phyloP scores from a whole-genome alignment of 2,888 invertebrate species.

The Tiliacea aurago region DNA sequence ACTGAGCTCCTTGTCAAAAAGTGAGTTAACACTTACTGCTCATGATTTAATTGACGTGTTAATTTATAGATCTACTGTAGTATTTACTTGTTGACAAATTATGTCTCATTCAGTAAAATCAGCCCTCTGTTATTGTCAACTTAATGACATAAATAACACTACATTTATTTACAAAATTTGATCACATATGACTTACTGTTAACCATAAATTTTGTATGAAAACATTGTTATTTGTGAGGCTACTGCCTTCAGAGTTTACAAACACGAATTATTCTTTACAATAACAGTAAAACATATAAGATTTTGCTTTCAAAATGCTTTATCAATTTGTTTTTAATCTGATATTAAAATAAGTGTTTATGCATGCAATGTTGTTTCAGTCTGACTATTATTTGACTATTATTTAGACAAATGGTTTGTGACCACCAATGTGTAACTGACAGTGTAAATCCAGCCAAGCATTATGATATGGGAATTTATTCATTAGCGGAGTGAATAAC shows the following conservation, averaged over 20 bases:
- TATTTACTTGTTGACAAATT: constrained; percentile 49
- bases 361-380: constrained; percentile 47
- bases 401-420: constrained; percentile 34
- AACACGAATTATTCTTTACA: constrained; percentile 2
- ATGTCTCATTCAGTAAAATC: constrained; percentile 34
- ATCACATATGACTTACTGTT: constrained; percentile 51
- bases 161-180: constrained; percentile 26
- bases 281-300: constrained; percentile 54
- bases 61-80: constrained; percentile 55
- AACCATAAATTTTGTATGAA: constrained; percentile 28
- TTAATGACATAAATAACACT: constrained; percentile 41
- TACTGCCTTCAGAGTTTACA: constrained; percentile 12
- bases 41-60: constrained; percentile 68
- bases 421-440: constrained; percentile 14
- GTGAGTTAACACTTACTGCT: constrained; percentile 80
- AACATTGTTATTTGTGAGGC: constrained; percentile 27
- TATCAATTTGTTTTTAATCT: constrained; percentile 37
- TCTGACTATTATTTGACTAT: constrained; percentile 26
- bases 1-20: constrained; percentile 87
- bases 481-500: neutral
- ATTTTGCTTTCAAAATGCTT: constrained; percentile 42
- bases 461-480: neutral
- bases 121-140: constrained; percentile 49
- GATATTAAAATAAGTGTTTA: constrained; percentile 23
- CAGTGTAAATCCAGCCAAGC: constrained; percentile 20